These are phyloP conservation scores for Drosophila varians DNA, from an alignment of 1,140 invertebrate genomes.

Conservation along the genomic window DNA sequence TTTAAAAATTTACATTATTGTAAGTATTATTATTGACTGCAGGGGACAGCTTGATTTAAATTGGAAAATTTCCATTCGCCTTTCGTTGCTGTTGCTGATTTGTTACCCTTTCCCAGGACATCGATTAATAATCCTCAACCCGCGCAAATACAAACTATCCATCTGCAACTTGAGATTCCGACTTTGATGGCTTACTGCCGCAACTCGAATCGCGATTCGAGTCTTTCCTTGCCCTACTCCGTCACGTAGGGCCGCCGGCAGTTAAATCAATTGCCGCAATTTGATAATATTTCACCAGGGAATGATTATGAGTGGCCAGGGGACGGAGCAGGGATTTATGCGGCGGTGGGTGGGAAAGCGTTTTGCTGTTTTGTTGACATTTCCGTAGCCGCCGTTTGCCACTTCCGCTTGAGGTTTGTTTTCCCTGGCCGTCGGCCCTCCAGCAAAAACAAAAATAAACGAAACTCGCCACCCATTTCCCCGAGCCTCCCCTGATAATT, in stretches of 20 bases:
- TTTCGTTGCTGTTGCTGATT: too few relatives aligned
- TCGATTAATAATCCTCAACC: background rate
- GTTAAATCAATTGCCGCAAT: constrained; percentile 79
- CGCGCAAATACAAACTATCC: constrained; percentile 33
- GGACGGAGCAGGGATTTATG: constrained; percentile 35
- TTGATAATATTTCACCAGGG: constrained; percentile 80
- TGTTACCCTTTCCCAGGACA: background rate
- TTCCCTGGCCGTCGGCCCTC: constrained; percentile 12
- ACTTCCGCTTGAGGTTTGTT: constrained; percentile 70
- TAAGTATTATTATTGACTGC: too few relatives aligned
- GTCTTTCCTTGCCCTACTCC: constrained; percentile 23
- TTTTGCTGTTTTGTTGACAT: constrained; percentile 76
- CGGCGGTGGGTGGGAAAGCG: constrained; percentile 13
- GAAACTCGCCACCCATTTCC: constrained; percentile 22
- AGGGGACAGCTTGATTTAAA: constrained; percentile 1
- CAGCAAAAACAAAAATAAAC: constrained; percentile 2
- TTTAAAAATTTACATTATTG: too few relatives aligned
- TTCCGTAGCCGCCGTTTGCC: constrained; percentile 66
- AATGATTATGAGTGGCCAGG: constrained; percentile 67
- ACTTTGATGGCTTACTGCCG: constrained; percentile 43
- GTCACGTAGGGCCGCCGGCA: constrained; percentile 63
- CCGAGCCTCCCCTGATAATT: background rate
- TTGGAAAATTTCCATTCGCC: constrained; percentile 13
- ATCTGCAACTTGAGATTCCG: constrained; percentile 45
- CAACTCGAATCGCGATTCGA: constrained; percentile 40